phyloP scores from a whole-genome alignment of 2,797 vertebrate genomes.

The Neosilurus mollespiculum region DNA sequence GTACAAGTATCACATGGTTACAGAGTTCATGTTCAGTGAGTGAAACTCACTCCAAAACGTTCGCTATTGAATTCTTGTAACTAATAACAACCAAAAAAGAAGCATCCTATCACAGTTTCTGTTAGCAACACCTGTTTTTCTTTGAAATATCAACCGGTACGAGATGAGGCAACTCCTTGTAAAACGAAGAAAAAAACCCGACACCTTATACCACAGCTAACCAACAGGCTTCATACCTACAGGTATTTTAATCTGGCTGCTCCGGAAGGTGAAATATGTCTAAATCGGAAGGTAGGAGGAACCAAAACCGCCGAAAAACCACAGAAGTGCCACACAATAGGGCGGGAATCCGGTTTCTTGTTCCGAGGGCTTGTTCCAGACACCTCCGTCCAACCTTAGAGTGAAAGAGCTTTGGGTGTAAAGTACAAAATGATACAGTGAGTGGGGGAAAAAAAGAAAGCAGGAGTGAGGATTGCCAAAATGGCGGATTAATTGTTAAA shows the following conservation, averaged over 20 bases:
- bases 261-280: conserved; percentile 66
- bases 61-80: no score
- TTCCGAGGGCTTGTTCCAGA: conserved; percentile 60
- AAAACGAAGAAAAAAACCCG: not conserved
- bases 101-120: no score
- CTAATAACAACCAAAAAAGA: no score
- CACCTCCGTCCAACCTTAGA: conserved; percentile 65
- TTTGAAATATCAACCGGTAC: conserved; percentile 2
- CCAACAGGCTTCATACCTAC: conserved; percentile 58
- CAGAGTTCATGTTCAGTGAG: no score
- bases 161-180: conserved; percentile 2
- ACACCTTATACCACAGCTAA: conserved; percentile 10
- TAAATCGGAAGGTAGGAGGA: conserved; percentile 56
- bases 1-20: no score
- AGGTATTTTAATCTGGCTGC: conserved; percentile 74
- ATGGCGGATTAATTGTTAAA: conserved; percentile 65
- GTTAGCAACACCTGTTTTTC: not conserved
- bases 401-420: conserved; percentile 52
- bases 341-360: conserved; percentile 73
- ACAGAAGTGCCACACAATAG: conserved; percentile 60
- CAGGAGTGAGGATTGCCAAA: conserved; percentile 61
- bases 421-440: conserved; percentile 53
- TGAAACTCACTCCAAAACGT: no score
- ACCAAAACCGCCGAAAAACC: conserved; percentile 58
- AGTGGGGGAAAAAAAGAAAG: conserved; percentile 63